These are phyloP conservation scores for Willowsia nigromaculata DNA, from an alignment of 2,888 invertebrate genomes.

Conservation along the genomic window DNA sequence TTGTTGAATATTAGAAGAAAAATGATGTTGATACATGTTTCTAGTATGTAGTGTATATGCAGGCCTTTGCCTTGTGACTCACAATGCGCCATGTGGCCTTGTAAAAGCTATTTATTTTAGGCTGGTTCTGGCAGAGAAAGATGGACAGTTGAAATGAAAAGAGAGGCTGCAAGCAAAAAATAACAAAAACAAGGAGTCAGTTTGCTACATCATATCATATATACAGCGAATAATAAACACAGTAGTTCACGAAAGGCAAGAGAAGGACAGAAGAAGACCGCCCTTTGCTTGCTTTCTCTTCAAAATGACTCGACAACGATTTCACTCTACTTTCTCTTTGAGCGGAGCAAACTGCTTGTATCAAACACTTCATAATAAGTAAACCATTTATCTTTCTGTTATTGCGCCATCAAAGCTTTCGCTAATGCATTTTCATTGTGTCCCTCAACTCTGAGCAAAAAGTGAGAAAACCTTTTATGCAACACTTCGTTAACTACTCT, in stretches of 20 bases:
- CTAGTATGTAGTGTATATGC: too few relatives aligned
- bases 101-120: too few relatives aligned
- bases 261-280: not conserved
- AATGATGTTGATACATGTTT: too few relatives aligned
- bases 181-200: not conserved
- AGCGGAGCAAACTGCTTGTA: too few relatives aligned
- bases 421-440: not conserved
- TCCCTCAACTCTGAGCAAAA: not conserved
- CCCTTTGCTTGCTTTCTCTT: conserved; percentile 3
- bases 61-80: too few relatives aligned
- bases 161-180: not conserved
- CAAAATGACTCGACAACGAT: not conserved
- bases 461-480: not conserved
- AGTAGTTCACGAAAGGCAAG: not conserved
- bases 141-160: not conserved
- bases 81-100: too few relatives aligned
- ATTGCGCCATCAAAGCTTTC: not conserved
- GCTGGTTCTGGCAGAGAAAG: not conserved
- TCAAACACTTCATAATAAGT: too few relatives aligned
- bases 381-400: not conserved
- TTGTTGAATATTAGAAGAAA: too few relatives aligned
- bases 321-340: not conserved
- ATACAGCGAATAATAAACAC: not conserved
- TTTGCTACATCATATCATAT: not conserved
- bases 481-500: not conserved